Conservation (phyloP, 2,797 vertebrate genomes). For the Acridotheres tristis region DNA sequence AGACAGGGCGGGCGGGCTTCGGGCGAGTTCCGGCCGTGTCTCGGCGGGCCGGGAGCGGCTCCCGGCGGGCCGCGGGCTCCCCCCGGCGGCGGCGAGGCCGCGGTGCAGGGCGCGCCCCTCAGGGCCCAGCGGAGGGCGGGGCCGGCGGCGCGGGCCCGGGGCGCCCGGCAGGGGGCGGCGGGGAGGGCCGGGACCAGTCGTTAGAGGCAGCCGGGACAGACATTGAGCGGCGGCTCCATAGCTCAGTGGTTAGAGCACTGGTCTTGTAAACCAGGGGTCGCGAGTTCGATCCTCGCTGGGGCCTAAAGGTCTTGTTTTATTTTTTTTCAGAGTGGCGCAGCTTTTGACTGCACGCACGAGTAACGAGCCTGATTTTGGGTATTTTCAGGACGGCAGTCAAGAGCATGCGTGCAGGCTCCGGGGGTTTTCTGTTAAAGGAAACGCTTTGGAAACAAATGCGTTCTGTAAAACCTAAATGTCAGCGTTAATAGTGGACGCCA, state of each 20-base stretch:
- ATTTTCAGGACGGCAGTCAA: neutral
- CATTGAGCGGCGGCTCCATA: rapidly evolving
- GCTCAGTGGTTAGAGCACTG: slow-evolving; percentile 38
- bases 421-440: neutral
- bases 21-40: neutral
- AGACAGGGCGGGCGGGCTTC: rapidly evolving
- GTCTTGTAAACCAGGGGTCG: slow-evolving; percentile 44
- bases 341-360: rapidly evolving
- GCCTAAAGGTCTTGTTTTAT: rapidly evolving
- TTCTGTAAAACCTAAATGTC: neutral
- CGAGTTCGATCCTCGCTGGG: slow-evolving; percentile 58
- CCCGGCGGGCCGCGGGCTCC: neutral
- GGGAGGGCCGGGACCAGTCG: rapidly evolving
- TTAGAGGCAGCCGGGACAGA: rapidly evolving
- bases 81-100: neutral
- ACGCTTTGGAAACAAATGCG: rapidly evolving
- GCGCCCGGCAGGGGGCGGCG: too few species aligned
- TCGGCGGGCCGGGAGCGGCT: too few species aligned
- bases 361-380: rapidly evolving
- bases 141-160: neutral
- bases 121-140: neutral
- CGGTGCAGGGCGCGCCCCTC: neutral
- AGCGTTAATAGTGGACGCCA: rapidly evolving
- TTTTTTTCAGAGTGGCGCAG: too few species aligned
- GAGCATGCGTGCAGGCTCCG: too few species aligned